Conservation (phyloP, 2,888 invertebrate genomes). For the Shargacucullia verbasci region DNA sequence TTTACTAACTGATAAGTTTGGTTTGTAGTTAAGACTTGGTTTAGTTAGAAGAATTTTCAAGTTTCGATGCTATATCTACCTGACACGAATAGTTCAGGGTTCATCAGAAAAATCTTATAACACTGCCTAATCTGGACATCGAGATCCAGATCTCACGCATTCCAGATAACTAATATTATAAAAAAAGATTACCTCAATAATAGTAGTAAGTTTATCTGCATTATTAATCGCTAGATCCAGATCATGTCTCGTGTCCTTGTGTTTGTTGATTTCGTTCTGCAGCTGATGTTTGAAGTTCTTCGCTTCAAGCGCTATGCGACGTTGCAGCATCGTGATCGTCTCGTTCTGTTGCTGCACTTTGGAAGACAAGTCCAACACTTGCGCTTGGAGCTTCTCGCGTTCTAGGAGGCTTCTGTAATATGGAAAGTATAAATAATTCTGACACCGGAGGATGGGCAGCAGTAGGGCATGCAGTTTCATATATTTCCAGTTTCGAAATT, state of each 20-base stretch:
- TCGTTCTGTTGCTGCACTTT: slow-evolving; percentile 90
- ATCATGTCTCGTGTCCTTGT: slow-evolving; percentile 91
- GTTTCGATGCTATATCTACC: too few relatives aligned
- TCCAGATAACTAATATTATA: too few relatives aligned
- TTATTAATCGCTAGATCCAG: slow-evolving; percentile 90
- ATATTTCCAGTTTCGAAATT: too few relatives aligned
- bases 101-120: too few relatives aligned
- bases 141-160: too few relatives aligned
- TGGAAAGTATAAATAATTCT: background rate
- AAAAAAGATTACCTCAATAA: slow-evolving; percentile 86
- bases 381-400: slow-evolving; percentile 92
- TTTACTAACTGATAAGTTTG: too few relatives aligned
- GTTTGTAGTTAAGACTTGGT: too few relatives aligned
- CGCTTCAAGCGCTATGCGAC: slow-evolving; percentile 92
- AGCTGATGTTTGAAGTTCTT: slow-evolving; percentile 93
- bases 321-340: slow-evolving; percentile 90
- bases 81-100: too few relatives aligned
- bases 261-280: slow-evolving; percentile 91
- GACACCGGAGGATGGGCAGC: too few relatives aligned
- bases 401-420: slow-evolving; percentile 90
- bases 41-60: too few relatives aligned
- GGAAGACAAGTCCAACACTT: slow-evolving; percentile 88
- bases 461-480: too few relatives aligned
- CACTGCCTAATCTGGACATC: too few relatives aligned
- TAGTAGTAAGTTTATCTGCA: slow-evolving; percentile 89